Evolutionary conservation across 2,797 vertebrate genomes (phyloP).

Genomic region (Cheirogaleus major): DNA sequence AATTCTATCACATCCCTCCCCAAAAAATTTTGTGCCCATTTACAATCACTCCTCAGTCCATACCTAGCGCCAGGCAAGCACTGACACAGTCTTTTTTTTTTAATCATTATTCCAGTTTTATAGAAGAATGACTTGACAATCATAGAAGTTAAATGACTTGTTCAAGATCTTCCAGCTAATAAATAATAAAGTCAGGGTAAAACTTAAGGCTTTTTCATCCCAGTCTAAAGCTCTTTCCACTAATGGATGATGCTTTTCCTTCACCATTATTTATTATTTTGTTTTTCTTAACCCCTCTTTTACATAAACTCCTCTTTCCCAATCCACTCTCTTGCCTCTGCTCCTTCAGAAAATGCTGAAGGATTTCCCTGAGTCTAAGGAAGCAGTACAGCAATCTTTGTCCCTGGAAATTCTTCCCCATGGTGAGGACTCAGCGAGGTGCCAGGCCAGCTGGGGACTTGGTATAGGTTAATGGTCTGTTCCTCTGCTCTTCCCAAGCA

Average conservation of each 20-base stretch:
- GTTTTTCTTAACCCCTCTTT: slow-evolving; percentile 13
- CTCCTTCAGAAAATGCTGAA: neutral
- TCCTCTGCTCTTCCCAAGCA: neutral
- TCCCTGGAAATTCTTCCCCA: slow-evolving; percentile 15
- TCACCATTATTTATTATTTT: neutral
- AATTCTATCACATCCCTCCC: neutral
- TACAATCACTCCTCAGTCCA: neutral
- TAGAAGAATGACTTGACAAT: neutral
- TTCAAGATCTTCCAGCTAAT: neutral
- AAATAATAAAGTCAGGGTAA: neutral
- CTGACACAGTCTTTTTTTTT: neutral
- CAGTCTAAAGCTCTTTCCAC: neutral
- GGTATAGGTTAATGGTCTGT: neutral
- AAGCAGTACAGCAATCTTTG: neutral
- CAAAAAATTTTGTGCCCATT: neutral
- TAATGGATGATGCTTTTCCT: neutral
- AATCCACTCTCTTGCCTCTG: neutral
- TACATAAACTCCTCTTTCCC: neutral
- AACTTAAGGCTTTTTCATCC: neutral
- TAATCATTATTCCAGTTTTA: neutral
- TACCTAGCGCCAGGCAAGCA: neutral
- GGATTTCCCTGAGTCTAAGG: neutral
- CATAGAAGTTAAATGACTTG: slow-evolving; percentile 35
- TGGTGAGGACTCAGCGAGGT: neutral
- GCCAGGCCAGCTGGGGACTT: neutral